These are phyloP conservation scores for Drosophila truncata DNA, from an alignment of 1,140 invertebrate species.

Conservation along the genomic window DNA sequence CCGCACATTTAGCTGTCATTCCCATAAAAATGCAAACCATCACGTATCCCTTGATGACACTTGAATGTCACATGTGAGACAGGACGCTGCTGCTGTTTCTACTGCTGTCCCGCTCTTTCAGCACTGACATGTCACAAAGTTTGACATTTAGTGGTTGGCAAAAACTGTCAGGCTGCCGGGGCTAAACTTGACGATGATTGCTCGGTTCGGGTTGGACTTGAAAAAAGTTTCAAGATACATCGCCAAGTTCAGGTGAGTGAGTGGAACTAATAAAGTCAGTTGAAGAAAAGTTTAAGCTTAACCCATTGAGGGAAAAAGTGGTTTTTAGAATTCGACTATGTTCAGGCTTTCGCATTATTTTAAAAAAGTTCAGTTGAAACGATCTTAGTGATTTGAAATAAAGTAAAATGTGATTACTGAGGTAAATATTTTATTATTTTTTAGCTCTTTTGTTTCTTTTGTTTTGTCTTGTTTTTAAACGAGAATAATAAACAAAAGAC, in stretches of 20 bases:
- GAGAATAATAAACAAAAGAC: too few species aligned
- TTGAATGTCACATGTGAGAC: conserved; percentile 80
- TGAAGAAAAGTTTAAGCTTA: conserved; percentile 17
- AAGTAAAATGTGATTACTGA: background rate
- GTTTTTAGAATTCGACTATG: too few species aligned
- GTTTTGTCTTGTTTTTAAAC: too few species aligned
- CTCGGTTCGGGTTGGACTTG: conserved; percentile 59
- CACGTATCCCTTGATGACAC: conserved; percentile 74
- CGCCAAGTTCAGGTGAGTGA: conserved; percentile 26
- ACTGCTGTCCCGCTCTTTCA: conserved; percentile 27
- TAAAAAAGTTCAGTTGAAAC: background rate
- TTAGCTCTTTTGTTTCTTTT: background rate
- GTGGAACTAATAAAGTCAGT: conserved; percentile 44
- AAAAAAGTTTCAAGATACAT: conserved; percentile 60
- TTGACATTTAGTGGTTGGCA: conserved; percentile 83
- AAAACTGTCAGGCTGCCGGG: conserved; percentile 74
- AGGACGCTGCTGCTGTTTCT: conserved; percentile 30
- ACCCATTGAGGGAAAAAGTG: background rate
- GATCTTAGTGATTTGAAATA: background rate
- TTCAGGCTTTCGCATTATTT: too few species aligned
- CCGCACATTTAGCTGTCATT: conserved; percentile 70
- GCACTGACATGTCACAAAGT: conserved; percentile 66
- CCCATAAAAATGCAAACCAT: conserved; percentile 81
- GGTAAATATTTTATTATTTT: background rate
- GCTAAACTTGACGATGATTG: conserved; percentile 77